These are phyloP conservation scores for Hypanus sabinus DNA, from an alignment of 2,113 vertebrate genomes.

Conservation along the genomic window DNA sequence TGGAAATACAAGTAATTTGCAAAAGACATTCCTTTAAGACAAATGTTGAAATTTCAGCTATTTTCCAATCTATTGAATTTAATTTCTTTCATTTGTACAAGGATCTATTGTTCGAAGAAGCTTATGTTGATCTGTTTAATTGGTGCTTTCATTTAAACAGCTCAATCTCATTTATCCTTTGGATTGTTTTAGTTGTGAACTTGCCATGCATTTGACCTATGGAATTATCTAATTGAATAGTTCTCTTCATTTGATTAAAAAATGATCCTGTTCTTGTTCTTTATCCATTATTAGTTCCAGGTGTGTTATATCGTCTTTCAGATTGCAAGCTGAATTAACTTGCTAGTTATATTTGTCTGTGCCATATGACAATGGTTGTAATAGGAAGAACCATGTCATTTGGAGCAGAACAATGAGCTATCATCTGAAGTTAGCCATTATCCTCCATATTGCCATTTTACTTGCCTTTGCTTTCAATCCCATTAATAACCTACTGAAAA, in stretches of 20 bases:
- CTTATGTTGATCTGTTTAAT: neutral
- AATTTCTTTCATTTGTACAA: neutral
- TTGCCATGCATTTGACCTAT: neutral
- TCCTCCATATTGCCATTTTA: constrained; percentile 41
- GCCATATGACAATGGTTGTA: constrained; percentile 44
- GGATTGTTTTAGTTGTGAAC: neutral
- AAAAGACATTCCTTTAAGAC: neutral
- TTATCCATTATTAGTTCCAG: constrained; percentile 43
- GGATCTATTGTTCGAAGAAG: neutral
- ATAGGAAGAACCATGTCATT: constrained; percentile 38
- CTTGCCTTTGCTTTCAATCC: constrained; percentile 41
- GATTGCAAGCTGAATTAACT: constrained; percentile 43
- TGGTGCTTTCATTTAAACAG: neutral
- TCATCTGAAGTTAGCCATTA: constrained; percentile 45
- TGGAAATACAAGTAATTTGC: neutral
- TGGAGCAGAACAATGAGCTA: constrained; percentile 41
- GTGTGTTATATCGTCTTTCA: constrained; percentile 37
- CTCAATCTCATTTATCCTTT: neutral
- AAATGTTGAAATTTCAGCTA: neutral
- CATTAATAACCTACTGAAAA: constrained; percentile 1
- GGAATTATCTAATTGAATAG: neutral
- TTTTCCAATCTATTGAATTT: neutral
- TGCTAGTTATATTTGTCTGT: constrained; percentile 40
- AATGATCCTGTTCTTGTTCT: constrained; percentile 40
- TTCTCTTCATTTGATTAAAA: constrained; percentile 32